phyloP scores from a whole-genome alignment of 2,797 vertebrate species.

The Phalloptychus januarius region DNA sequence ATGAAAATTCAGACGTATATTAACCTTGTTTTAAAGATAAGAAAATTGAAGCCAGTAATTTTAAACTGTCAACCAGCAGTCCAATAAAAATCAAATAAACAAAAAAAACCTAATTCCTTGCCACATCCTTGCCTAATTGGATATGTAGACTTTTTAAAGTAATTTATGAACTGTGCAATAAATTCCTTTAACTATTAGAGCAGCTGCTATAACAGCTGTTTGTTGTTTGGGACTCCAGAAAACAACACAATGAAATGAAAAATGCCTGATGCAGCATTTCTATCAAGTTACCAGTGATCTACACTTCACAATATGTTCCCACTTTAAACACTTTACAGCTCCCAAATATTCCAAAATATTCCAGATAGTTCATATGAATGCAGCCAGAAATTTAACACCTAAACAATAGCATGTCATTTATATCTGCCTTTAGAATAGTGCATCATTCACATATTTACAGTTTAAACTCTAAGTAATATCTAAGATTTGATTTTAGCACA shows the following conservation, averaged over 20 bases:
- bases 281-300: neutral
- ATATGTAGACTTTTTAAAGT: neutral
- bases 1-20: no score
- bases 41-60: neutral
- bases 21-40: no score
- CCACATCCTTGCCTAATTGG: neutral
- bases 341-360: neutral
- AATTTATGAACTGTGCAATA: neutral
- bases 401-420: neutral
- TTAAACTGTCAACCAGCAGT: neutral
- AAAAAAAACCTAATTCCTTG: neutral
- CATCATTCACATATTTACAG: neutral
- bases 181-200: neutral
- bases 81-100: neutral
- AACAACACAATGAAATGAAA: neutral
- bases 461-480: neutral
- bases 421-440: neutral
- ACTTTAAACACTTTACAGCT: neutral
- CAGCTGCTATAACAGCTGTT: neutral
- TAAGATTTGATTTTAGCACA: slow-evolving; percentile 60
- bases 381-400: neutral
- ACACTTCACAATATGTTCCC: neutral
- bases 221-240: neutral
- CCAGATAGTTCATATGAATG: neutral
- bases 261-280: neutral